These are phyloP conservation scores for Nibea albiflora DNA, from an alignment of 2,113 vertebrate genomes.

Conservation along the genomic window DNA sequence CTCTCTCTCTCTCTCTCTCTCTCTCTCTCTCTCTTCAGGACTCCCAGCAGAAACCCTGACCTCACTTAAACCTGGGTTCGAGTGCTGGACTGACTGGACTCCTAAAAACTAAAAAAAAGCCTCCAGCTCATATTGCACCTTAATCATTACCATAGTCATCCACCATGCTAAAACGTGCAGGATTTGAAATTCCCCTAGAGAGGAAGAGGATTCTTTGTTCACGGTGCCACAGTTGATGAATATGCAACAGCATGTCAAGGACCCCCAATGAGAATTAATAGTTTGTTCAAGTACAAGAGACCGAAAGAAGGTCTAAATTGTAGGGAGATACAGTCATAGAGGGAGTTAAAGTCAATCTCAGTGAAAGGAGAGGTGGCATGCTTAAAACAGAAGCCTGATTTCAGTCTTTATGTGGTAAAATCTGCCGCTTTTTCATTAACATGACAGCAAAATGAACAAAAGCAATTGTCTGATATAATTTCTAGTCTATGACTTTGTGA, in stretches of 20 bases:
- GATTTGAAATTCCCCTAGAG: conserved; percentile 9
- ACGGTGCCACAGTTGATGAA: not conserved
- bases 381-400: not conserved
- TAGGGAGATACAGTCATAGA: not conserved
- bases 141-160: conserved; percentile 22
- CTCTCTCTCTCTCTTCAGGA: not conserved
- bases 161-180: conserved; percentile 8
- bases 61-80: conserved; percentile 13
- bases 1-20: not conserved
- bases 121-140: not conserved
- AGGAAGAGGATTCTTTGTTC: conserved; percentile 23
- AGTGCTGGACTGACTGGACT: not conserved
- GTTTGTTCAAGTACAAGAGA: not conserved
- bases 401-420: not conserved
- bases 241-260: conserved; percentile 5
- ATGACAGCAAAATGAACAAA: not conserved
- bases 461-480: not conserved
- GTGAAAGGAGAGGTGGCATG: not conserved
- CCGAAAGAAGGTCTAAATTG: not conserved
- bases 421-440: not conserved
- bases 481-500: not conserved
- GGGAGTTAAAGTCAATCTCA: not conserved
- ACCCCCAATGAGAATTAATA: not conserved
- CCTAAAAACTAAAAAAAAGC: not conserved
- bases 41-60: conserved; percentile 25